These are phyloP conservation scores for Pao palembangensis DNA, from an alignment of 2,113 vertebrate genomes.

Conservation along the genomic window DNA sequence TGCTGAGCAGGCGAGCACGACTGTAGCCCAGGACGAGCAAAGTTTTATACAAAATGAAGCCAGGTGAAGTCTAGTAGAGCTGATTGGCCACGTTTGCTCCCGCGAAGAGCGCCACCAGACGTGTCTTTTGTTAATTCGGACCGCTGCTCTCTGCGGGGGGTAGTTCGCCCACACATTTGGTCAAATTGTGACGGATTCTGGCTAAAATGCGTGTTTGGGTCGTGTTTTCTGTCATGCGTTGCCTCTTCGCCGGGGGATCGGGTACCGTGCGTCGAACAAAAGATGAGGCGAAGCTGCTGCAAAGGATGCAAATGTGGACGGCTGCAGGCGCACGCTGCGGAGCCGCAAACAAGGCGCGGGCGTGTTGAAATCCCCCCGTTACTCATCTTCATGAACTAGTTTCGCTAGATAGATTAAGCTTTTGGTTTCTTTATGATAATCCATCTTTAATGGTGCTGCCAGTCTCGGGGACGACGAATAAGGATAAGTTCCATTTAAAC, in stretches of 20 bases:
- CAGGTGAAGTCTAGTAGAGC: constrained; percentile 1
- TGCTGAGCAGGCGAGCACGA: too few species aligned
- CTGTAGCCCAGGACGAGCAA: not conserved
- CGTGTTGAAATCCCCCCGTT: not conserved
- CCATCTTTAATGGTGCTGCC: too few species aligned
- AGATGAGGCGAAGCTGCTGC: constrained; percentile 46
- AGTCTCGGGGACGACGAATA: too few species aligned
- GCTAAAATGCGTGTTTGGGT: not conserved
- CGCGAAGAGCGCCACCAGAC: constrained; percentile 29
- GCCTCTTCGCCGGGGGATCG: not conserved
- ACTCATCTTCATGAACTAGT: not conserved
- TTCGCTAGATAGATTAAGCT: not conserved
- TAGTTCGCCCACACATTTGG: not conserved
- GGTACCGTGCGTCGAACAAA: constrained; percentile 63
- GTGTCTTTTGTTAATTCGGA: constrained; percentile 44
- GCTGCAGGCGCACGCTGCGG: constrained; percentile 57
- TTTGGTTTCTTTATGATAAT: too few species aligned
- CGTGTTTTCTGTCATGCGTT: constrained; percentile 49
- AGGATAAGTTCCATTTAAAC: too few species aligned
- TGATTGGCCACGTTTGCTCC: constrained; percentile 19
- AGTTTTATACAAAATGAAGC: not conserved
- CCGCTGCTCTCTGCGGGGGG: constrained; percentile 1
- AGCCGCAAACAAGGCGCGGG: constrained; percentile 61
- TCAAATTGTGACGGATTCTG: fast-evolving
- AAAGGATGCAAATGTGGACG: constrained; percentile 65